These are phyloP conservation scores for Aphelinus certus DNA, from an alignment of 1,140 invertebrate genomes.

Conservation along the genomic window DNA sequence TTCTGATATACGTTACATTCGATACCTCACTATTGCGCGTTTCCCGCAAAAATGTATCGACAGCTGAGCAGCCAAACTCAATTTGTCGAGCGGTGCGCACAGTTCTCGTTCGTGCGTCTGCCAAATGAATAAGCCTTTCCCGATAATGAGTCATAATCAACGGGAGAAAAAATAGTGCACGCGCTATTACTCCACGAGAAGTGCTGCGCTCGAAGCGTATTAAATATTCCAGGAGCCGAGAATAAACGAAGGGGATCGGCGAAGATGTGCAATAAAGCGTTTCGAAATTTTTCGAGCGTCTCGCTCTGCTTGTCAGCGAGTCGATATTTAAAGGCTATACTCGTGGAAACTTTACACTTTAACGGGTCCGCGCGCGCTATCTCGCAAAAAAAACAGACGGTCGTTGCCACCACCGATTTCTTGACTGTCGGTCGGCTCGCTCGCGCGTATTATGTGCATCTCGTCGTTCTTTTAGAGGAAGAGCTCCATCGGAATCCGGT, in stretches of 20 bases:
- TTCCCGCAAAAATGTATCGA: no score
- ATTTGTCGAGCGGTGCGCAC: no score
- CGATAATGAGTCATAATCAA: slow-evolving; percentile 15
- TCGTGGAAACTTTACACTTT: slow-evolving; percentile 12
- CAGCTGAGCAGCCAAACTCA: no score
- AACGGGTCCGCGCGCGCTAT: background rate
- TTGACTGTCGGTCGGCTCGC: background rate
- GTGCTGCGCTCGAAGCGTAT: background rate
- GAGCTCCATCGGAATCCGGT: background rate
- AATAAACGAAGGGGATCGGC: background rate
- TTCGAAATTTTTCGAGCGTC: slow-evolving; percentile 9
- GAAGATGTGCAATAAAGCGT: slow-evolving; percentile 21
- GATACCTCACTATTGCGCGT: no score
- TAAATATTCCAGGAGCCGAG: background rate
- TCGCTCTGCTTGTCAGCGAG: slow-evolving; percentile 28
- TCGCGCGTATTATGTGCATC: background rate
- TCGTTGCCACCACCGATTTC: no score
- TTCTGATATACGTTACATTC: no score
- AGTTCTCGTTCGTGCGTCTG: no score
- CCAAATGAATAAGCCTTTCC: background rate
- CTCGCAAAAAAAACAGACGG: slow-evolving; percentile 2
- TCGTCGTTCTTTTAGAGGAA: background rate
- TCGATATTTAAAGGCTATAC: slow-evolving; percentile 21
- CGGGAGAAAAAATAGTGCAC: background rate
- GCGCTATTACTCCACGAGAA: slow-evolving; percentile 8